Percentiles rank a stretch among this genome's conserved stretches.
Conservation (phyloP, 2,797 vertebrate genomes). For the Sebastes vulpes region DNA sequence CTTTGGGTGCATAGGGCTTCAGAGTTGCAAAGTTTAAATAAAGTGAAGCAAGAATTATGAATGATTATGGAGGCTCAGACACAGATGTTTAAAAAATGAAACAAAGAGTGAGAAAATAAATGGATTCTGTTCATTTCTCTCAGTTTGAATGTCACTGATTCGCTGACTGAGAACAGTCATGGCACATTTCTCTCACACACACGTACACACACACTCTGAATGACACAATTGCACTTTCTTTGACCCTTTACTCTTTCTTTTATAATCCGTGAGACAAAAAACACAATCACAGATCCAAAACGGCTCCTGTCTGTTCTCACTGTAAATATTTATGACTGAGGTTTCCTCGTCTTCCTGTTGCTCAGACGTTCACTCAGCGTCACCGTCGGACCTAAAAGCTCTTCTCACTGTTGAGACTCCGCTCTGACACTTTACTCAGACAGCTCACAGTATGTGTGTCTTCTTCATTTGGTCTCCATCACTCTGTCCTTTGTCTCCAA, state of each 20-base stretch:
- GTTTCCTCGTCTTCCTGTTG: conserved; percentile 19
- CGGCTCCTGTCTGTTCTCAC: conserved; percentile 23
- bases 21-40: neutral
- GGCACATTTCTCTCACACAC: neutral
- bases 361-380: conserved; percentile 8
- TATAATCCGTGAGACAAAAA: conserved; percentile 1
- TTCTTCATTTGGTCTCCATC: neutral
- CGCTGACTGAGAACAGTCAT: neutral
- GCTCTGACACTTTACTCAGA: neutral
- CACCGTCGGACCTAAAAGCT: conserved; percentile 33
- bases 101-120: neutral
- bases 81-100: neutral
- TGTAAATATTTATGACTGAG: conserved; percentile 55
- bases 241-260: conserved; percentile 11
- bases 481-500: neutral
- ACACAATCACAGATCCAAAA: conserved; percentile 1
- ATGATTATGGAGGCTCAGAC: neutral
- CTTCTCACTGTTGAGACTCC: neutral
- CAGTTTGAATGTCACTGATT: neutral
- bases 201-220: neutral
- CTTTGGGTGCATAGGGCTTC: neutral
- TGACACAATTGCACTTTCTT: neutral
- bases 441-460: neutral
- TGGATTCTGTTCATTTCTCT: neutral
- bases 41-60: neutral